A percentile compares a stretch with the other conserved stretches of the same genome.
These are phyloP conservation scores for Lepus oiostolus DNA, from an alignment of 2,797 vertebrate species.

Conservation along the genomic window DNA sequence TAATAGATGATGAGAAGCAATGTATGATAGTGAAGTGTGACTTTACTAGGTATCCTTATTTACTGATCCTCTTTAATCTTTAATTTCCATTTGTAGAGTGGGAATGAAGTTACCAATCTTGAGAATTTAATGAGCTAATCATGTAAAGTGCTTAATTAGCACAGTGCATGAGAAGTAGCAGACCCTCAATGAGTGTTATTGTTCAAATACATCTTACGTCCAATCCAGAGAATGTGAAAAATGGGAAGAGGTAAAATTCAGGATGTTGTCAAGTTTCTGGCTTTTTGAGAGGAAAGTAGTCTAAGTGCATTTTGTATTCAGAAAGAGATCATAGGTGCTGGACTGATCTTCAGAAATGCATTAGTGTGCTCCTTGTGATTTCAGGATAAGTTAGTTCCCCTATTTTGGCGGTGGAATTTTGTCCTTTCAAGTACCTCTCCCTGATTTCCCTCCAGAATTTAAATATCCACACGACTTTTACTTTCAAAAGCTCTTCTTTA, in stretches of 20 bases:
- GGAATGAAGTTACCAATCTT: constrained; percentile 1
- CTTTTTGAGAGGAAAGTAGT: background rate
- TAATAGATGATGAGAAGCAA: constrained; percentile 10
- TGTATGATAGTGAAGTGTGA: background rate
- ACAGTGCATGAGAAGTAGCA: constrained; percentile 11
- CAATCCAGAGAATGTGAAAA: background rate
- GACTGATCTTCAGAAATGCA: constrained; percentile 17
- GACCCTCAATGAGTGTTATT: constrained; percentile 10
- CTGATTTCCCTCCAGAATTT: constrained; percentile 24
- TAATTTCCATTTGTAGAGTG: constrained; percentile 44
- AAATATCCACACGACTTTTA: background rate
- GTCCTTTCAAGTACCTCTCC: background rate
- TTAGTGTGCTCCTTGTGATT: background rate
- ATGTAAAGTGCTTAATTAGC: background rate
- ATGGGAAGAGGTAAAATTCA: constrained; percentile 43
- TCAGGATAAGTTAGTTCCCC: constrained; percentile 35
- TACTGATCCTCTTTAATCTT: constrained; percentile 39
- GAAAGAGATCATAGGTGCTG: constrained; percentile 38
- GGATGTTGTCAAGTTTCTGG: constrained; percentile 20
- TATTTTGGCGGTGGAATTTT: constrained; percentile 43
- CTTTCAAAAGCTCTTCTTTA: constrained; percentile 32
- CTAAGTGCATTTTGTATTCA: constrained; percentile 52
- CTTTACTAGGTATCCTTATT: background rate
- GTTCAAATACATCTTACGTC: background rate
- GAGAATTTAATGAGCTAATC: constrained; percentile 45